phyloP scores from a whole-genome alignment of 2,888 invertebrate genomes.

The Gerris lacustris region DNA sequence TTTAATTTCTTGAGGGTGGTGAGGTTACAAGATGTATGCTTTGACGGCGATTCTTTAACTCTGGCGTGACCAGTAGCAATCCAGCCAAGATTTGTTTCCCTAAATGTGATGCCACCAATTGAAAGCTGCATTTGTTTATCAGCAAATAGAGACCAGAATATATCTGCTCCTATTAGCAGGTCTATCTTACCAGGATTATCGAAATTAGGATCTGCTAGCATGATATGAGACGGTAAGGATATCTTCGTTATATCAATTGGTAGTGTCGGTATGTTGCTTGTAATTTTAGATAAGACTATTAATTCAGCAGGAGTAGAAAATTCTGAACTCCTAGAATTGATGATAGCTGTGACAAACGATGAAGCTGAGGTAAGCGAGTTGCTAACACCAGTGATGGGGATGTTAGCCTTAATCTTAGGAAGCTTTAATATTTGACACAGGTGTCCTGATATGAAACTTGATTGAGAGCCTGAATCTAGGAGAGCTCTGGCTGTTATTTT shows the following conservation, averaged over 20 bases:
- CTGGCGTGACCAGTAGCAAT: constrained; percentile 19
- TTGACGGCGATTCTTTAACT: constrained; percentile 1
- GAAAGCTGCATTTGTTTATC: constrained; percentile 16
- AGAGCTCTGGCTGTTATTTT: constrained; percentile 24
- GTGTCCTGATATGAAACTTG: constrained; percentile 23
- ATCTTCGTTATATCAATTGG: constrained; percentile 19
- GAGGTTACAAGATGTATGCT: constrained; percentile 7
- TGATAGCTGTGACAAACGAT: constrained; percentile 4
- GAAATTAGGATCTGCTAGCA: constrained; percentile 26
- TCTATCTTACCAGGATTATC: constrained; percentile 24
- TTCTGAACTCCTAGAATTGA: constrained; percentile 19
- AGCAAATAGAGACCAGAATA: constrained; percentile 24
- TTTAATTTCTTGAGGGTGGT: constrained; percentile 13
- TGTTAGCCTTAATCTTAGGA: constrained; percentile 12
- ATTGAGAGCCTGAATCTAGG: constrained; percentile 27
- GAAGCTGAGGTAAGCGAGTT: constrained; percentile 12
- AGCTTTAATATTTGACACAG: constrained; percentile 15
- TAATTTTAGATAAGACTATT: constrained; percentile 26
- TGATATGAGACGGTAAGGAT: constrained; percentile 24
- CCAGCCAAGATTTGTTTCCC: constrained; percentile 27
- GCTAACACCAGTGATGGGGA: constrained; percentile 20
- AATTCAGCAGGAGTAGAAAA: constrained; percentile 22
- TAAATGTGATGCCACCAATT: constrained; percentile 14
- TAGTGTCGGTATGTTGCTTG: constrained; percentile 24
- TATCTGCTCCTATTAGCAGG: constrained; percentile 25